Evolutionary conservation across 1,140 invertebrate species (phyloP).

Genomic region (Atta colombica): DNA sequence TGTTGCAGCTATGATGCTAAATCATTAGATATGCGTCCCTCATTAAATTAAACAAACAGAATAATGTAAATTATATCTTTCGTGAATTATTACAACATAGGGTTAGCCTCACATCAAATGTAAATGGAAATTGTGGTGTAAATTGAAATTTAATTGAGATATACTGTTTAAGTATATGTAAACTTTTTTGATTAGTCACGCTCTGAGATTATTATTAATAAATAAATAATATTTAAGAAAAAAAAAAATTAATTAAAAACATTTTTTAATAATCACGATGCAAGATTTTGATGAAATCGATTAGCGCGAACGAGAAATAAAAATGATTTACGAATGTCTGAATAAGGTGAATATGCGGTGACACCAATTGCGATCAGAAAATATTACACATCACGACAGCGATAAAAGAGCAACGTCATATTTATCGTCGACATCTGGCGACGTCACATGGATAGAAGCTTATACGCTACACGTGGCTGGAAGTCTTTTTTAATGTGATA

Average conservation of each 20-base stretch:
- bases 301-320: background rate
- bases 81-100: constrained; percentile 4
- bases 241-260: background rate
- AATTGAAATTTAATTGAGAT: background rate
- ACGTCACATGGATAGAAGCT: background rate
- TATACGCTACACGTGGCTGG: background rate
- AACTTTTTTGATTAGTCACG: background rate
- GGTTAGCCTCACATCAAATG: background rate
- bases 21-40: background rate
- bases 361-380: constrained; percentile 42
- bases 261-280: background rate
- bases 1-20: background rate
- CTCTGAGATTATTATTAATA: background rate
- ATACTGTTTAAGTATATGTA: background rate
- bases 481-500: constrained; percentile 9
- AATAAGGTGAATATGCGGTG: constrained; percentile 18
- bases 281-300: background rate
- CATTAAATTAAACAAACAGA: constrained; percentile 23
- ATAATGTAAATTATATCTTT: constrained; percentile 29
- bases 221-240: background rate
- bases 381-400: constrained; percentile 30
- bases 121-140: background rate
- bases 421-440: constrained; percentile 43
- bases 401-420: constrained; percentile 32
- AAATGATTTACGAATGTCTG: constrained; percentile 37